Conservation (phyloP, 2,888 invertebrate species). For the Tiliacea aurago region DNA sequence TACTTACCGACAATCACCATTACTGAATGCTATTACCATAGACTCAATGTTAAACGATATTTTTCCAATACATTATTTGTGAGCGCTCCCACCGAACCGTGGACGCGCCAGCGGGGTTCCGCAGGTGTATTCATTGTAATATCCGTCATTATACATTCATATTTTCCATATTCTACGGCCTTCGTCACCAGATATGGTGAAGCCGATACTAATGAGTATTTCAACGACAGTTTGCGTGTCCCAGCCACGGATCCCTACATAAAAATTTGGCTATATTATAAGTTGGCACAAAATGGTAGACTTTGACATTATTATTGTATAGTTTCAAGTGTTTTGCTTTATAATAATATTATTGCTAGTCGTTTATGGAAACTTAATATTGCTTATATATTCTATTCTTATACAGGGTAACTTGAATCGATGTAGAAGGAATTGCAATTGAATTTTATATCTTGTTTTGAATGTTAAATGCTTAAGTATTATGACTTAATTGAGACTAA, state of each 20-base stretch:
- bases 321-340: constrained; percentile 29
- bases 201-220: constrained; percentile 15
- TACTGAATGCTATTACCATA: constrained; percentile 1
- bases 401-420: constrained; percentile 42
- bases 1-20: neutral
- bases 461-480: constrained; percentile 18
- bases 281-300: constrained; percentile 23
- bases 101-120: constrained; percentile 11
- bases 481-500: constrained; percentile 28
- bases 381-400: constrained; percentile 46
- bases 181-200: constrained; percentile 16
- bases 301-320: constrained; percentile 29
- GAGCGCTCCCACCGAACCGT: constrained; percentile 9
- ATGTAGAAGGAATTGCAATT: constrained; percentile 17
- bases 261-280: constrained; percentile 6
- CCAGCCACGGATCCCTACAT: constrained; percentile 9
- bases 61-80: constrained; percentile 10
- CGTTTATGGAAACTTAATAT: constrained; percentile 40
- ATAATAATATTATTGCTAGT: constrained; percentile 37
- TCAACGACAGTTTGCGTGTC: constrained; percentile 9
- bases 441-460: constrained; percentile 27
- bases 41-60: constrained; percentile 14
- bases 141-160: constrained; percentile 19
- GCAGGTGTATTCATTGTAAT: constrained; percentile 22
- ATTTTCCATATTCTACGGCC: constrained; percentile 14